phyloP scores from a whole-genome alignment of 2,888 invertebrate genomes.

The Clusia tigrina region DNA sequence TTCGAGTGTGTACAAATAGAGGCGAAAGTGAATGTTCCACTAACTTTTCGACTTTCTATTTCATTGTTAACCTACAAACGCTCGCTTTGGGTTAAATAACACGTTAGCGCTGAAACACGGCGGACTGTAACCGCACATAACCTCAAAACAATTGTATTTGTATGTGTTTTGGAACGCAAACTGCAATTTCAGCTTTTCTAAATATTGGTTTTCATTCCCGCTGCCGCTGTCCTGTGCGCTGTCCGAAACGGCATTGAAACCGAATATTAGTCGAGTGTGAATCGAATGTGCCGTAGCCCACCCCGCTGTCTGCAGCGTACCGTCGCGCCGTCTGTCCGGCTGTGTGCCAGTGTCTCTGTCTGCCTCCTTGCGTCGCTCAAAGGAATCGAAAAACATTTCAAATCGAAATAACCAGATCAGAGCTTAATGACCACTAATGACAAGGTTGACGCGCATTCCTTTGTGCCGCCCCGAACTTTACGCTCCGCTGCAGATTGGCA shows the following conservation, averaged over 20 bases:
- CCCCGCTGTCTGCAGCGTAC: background rate
- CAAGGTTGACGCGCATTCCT: conserved; percentile 7
- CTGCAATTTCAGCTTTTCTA: background rate
- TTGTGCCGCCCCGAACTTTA: conserved; percentile 6
- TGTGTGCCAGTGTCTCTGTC: background rate
- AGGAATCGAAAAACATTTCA: conserved; percentile 1
- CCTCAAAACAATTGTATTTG: background rate
- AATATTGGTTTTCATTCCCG: too few species aligned
- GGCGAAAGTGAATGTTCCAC: too few species aligned
- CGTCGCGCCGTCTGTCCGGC: background rate
- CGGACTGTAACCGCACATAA: too few species aligned
- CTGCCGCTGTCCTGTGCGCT: too few species aligned
- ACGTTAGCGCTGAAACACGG: too few species aligned
- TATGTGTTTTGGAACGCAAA: background rate
- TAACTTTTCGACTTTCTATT: too few species aligned
- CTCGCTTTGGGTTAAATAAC: too few species aligned
- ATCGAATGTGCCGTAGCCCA: too few species aligned
- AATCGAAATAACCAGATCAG: conserved; percentile 6
- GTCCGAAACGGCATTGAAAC: background rate
- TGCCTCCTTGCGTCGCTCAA: background rate
- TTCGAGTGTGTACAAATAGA: too few species aligned
- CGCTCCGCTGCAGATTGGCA: conserved; percentile 3
- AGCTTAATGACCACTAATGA: conserved; percentile 8
- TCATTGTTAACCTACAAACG: too few species aligned
- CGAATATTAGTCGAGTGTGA: background rate